phyloP scores from a whole-genome alignment of 2,797 vertebrate species.

The Hylomyscus alleni region DNA sequence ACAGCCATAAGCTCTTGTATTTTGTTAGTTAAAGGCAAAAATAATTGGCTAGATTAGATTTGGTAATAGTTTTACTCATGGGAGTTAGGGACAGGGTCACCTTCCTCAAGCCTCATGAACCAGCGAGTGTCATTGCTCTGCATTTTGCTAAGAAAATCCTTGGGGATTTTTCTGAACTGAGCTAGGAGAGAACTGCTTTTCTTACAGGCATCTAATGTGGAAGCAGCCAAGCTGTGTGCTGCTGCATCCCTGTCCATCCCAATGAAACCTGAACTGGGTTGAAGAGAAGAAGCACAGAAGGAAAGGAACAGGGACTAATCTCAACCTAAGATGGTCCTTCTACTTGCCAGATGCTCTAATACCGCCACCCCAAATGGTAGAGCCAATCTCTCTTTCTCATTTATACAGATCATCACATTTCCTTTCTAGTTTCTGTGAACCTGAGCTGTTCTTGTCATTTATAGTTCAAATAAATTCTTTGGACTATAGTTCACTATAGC shows the following conservation, averaged over 20 bases:
- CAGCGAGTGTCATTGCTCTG: not conserved
- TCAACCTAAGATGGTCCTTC: not conserved
- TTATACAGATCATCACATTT: not conserved
- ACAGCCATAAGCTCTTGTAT: not conserved
- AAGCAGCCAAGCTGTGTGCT: not conserved
- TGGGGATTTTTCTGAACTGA: not conserved
- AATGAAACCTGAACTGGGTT: not conserved
- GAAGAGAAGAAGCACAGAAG: not conserved
- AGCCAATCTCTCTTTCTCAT: not conserved
- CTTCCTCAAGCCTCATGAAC: not conserved
- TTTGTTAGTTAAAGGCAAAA: not conserved
- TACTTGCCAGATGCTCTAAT: not conserved
- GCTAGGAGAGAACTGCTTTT: not conserved
- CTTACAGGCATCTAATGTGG: not conserved
- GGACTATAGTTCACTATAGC: no score
- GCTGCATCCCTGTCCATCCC: not conserved
- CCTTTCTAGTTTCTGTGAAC: not conserved
- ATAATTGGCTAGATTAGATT: not conserved
- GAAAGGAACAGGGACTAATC: not conserved
- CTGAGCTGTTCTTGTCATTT: not conserved
- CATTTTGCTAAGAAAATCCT: not conserved
- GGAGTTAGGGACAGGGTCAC: not conserved
- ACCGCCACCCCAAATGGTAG: not conserved
- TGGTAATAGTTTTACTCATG: not conserved
- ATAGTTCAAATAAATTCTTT: not conserved